Conservation (phyloP, 2,797 vertebrate species). For the Echiichthys vipera region DNA sequence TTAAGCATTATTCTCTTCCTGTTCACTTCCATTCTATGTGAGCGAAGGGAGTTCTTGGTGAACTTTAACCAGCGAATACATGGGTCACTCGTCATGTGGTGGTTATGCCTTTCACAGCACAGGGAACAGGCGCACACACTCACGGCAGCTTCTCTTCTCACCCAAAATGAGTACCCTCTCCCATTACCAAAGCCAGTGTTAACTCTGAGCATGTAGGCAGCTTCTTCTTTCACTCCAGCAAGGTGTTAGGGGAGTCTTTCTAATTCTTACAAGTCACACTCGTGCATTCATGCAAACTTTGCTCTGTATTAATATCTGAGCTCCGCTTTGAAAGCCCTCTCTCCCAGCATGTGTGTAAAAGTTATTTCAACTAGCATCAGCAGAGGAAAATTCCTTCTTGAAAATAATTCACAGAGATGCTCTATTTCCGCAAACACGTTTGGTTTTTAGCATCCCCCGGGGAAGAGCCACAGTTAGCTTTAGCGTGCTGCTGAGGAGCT, state of each 20-base stretch:
- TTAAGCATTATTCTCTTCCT: no score
- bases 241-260: conserved; percentile 28
- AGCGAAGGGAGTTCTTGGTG: no score
- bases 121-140: no score
- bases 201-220: conserved; percentile 22
- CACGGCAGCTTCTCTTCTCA: not conserved
- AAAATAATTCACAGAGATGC: conserved; percentile 2
- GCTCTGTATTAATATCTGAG: conserved; percentile 6
- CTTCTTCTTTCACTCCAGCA: not conserved
- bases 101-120: no score
- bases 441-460: conserved; percentile 19
- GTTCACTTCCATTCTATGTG: no score
- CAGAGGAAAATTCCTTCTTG: conserved; percentile 5
- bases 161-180: conserved; percentile 10
- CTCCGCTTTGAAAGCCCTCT: conserved; percentile 7
- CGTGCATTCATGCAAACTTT: conserved; percentile 11
- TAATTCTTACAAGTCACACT: not conserved
- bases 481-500: conserved; percentile 7
- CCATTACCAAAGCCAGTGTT: conserved; percentile 1
- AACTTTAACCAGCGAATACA: no score
- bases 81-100: no score
- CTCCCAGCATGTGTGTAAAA: not conserved
- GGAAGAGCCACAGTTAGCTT: conserved; percentile 25
- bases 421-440: conserved; percentile 16
- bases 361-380: conserved; percentile 23